These are phyloP conservation scores for Phaenicophaeus curvirostris DNA, from an alignment of 2,797 vertebrate species.

Conservation along the genomic window DNA sequence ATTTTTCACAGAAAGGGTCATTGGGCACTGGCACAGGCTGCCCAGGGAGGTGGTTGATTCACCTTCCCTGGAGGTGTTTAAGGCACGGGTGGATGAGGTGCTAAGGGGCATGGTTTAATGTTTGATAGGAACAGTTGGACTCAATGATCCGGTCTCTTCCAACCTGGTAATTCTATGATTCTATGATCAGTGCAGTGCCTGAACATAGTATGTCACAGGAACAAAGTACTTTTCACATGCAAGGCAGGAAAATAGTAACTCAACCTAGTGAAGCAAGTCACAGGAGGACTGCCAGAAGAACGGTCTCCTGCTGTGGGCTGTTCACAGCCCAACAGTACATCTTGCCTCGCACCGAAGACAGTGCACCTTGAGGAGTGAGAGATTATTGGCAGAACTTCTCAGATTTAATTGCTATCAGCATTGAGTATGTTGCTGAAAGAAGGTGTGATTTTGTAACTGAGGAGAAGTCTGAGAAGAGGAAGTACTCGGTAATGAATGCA, in stretches of 20 bases:
- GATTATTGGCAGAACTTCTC: not conserved
- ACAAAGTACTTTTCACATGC: not conserved
- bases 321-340: not conserved
- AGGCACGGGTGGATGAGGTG: too few species aligned
- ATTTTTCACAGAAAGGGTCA: too few species aligned
- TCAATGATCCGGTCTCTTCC: too few species aligned
- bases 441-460: not conserved
- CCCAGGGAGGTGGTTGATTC: too few species aligned
- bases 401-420: not conserved
- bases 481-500: not conserved
- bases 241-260: not conserved
- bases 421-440: not conserved
- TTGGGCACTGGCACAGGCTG: too few species aligned
- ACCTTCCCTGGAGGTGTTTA: too few species aligned
- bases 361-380: not conserved
- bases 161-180: too few species aligned
- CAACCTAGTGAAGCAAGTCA: accelerated
- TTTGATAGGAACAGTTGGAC: too few species aligned
- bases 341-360: not conserved
- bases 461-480: not conserved
- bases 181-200: not conserved
- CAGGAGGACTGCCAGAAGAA: not conserved
- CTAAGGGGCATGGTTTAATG: too few species aligned
- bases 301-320: not conserved
- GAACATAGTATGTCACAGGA: not conserved